Conservation (phyloP, 1,140 invertebrate genomes). For the Drosophila sp. region DNA sequence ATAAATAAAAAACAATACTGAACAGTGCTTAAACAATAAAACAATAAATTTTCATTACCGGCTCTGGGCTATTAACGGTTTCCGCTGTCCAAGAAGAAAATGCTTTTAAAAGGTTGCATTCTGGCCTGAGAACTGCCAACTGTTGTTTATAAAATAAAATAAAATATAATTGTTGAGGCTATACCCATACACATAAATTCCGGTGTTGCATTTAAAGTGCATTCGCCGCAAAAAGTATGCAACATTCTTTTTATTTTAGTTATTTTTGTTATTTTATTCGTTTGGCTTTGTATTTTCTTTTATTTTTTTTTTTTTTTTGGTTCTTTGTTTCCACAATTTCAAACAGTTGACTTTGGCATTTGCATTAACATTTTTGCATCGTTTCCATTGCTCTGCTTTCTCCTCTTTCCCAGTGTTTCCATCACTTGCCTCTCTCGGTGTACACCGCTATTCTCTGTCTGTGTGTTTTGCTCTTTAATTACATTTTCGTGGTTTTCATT, state of each 20-base stretch:
- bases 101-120: constrained; percentile 33
- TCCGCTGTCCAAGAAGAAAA: constrained; percentile 61
- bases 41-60: constrained; percentile 82
- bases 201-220: constrained; percentile 57
- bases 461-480: constrained; percentile 66
- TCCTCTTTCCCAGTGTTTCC: not conserved
- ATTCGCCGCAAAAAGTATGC: constrained; percentile 51
- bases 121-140: constrained; percentile 26
- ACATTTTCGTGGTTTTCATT: constrained; percentile 78
- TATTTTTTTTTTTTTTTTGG: constrained; percentile 8
- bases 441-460: constrained; percentile 20
- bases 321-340: constrained; percentile 34
- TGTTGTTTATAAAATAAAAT: constrained; percentile 38
- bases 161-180: constrained; percentile 61
- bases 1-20: not conserved
- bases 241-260: constrained; percentile 16
- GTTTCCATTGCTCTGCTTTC: not conserved
- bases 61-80: constrained; percentile 75
- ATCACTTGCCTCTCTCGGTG: not conserved
- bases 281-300: too few species aligned
- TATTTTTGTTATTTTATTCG: not conserved
- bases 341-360: constrained; percentile 70
- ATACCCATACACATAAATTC: constrained; percentile 37
- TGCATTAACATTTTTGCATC: constrained; percentile 64
- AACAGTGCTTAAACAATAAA: constrained; percentile 74